phyloP scores from a whole-genome alignment of 2,113 vertebrate genomes.

The Nycticorax nycticorax region DNA sequence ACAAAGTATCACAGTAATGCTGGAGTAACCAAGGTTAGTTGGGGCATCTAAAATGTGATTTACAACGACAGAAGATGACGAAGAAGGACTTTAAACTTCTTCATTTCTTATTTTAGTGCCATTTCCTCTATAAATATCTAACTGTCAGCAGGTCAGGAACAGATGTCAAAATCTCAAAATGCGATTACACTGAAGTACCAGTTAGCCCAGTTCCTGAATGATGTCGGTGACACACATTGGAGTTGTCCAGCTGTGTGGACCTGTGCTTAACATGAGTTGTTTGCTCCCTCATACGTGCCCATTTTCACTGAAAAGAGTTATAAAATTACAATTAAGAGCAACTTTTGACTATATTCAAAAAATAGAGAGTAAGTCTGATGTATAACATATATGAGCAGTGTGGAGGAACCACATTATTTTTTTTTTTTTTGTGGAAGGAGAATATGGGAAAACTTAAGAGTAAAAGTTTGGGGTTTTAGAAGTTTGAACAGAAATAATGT shows the following conservation, averaged over 20 bases:
- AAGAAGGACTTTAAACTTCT: not conserved
- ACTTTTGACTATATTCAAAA: not conserved
- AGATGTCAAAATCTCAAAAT: not conserved
- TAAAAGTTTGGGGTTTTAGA: not conserved
- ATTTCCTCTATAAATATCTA: not conserved
- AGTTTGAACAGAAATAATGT: not conserved
- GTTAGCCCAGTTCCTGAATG: not conserved
- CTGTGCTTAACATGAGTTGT: not conserved
- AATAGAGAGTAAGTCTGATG: not conserved
- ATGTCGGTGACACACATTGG: not conserved
- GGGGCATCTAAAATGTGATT: not conserved
- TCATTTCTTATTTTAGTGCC: not conserved
- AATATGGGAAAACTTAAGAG: not conserved
- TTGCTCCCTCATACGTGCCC: not conserved
- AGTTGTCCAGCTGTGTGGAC: not conserved
- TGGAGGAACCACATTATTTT: not conserved
- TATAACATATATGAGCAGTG: not conserved
- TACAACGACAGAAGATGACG: not conserved
- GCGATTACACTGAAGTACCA: not conserved
- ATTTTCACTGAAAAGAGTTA: not conserved
- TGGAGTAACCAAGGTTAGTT: not conserved
- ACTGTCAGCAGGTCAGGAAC: not conserved
- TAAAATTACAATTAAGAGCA: not conserved
- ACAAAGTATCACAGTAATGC: not conserved
- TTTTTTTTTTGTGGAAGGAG: not conserved